Evolutionary conservation across 2,797 vertebrate genomes (phyloP), one percentile per base, ranked within the genome.

Genomic region (Rallus crepitans): DNA sequence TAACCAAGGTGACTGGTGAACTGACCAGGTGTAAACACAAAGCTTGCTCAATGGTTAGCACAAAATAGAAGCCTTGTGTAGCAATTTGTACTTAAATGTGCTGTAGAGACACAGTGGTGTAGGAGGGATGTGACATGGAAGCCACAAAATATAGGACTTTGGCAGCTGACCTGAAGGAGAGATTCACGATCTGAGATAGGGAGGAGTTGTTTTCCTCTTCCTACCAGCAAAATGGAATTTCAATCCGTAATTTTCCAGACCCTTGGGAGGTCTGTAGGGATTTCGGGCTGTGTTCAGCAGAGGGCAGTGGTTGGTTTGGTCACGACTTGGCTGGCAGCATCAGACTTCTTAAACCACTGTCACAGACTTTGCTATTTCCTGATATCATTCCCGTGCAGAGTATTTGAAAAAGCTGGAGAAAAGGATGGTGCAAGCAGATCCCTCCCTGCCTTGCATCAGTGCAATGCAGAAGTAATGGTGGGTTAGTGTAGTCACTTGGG

Each of bases 261-360:
- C 11, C 33, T 15, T 27, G 45, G 55, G n/a, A 85, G 23, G 14
- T 66, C 27, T 0, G 0, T 52, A 50, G 50, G 92, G 59, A 94
- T 85, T 94, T 63, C 0, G 0, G 57, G 15, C 35, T 89, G 35
- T 9, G 28, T 82, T 91, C 96, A 95, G 96, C 92, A 97, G 97
- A 97, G 96, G 97, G 96, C 97, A 96, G 95, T 91, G 89, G 72
- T 93, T 93, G 87, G 76, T 92, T 90, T 90, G 87, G 66, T 90
- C 88, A 75, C 20, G 63, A 4, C 53, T 90, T 92, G 85, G 60
- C 77, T 77, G 88, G 55, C 73, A 87, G 77, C 0, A 0, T 87
- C 73, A 27, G 55, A 48, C 19, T 4, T 89, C 45, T 64, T 73
- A 87, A 84, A 64, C 21, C 12, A 6, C 48, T 48, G 42, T 39